These are phyloP conservation scores for Caenorhabditis sinica DNA, from an alignment of 2,888 invertebrate species.

Conservation along the genomic window DNA sequence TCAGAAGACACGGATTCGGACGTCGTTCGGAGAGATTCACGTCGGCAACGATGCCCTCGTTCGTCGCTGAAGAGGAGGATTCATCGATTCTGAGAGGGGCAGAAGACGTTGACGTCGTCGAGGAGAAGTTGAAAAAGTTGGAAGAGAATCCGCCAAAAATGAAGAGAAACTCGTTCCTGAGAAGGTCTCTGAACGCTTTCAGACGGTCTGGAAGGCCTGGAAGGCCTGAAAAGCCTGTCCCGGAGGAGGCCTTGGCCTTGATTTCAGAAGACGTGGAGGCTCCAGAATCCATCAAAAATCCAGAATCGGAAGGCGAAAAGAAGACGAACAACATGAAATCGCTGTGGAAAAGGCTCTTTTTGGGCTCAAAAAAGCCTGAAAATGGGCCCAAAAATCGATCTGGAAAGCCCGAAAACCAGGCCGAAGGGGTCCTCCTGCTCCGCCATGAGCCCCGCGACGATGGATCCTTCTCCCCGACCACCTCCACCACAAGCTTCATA, in stretches of 20 bases:
- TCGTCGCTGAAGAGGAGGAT: neutral
- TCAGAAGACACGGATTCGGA: conserved; percentile 54
- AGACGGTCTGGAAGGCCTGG: neutral
- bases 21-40: conserved; percentile 58
- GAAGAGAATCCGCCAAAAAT: conserved; percentile 17
- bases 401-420: neutral
- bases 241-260: neutral
- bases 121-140: no score
- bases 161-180: conserved; percentile 57
- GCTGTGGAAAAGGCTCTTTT: conserved; percentile 47
- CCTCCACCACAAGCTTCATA: neutral
- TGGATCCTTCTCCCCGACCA: neutral
- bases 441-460: conserved; percentile 5
- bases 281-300: no score
- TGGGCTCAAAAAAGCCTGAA: conserved; percentile 31
- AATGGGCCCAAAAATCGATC: conserved; percentile 37
- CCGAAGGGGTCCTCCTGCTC: conserved; percentile 10
- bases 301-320: neutral
- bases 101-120: neutral
- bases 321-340: conserved; percentile 39
- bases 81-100: neutral
- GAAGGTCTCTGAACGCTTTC: conserved; percentile 50
- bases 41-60: conserved; percentile 12
- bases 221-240: neutral
- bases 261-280: conserved; percentile 6